Evolutionary conservation across 2,888 invertebrate species (phyloP).

Genomic region (Nysson spinosus): DNA sequence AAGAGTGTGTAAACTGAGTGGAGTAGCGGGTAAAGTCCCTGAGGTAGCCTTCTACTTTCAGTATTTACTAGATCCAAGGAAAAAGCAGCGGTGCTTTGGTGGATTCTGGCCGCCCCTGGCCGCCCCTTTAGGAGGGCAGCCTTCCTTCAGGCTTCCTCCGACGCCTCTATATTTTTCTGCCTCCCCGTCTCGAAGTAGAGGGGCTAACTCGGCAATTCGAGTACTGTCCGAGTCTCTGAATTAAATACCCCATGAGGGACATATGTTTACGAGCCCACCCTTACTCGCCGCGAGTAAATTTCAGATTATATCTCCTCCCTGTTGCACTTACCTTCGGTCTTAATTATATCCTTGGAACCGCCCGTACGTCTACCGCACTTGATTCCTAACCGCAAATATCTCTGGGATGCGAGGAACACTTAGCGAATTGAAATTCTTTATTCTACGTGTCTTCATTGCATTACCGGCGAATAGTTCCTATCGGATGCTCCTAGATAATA

Average conservation of each 20-base stretch:
- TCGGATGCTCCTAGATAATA: no score
- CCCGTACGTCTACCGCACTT: not conserved
- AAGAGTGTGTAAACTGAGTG: conserved; percentile 56
- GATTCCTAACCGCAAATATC: no score
- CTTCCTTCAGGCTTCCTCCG: conserved; percentile 40
- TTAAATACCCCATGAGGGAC: conserved; percentile 56
- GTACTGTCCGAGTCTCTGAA: conserved; percentile 48
- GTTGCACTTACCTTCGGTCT: conserved; percentile 11
- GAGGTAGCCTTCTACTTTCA: conserved; percentile 57
- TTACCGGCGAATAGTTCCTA: no score
- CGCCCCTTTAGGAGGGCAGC: conserved; percentile 42
- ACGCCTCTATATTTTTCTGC: conserved; percentile 35
- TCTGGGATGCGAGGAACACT: no score
- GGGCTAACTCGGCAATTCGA: conserved; percentile 48
- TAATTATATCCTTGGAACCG: conserved; percentile 26
- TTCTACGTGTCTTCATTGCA: no score
- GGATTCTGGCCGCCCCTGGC: conserved; percentile 49
- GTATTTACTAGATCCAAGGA: conserved; percentile 58
- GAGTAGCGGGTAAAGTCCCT: conserved; percentile 53
- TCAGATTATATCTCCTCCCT: conserved; percentile 22
- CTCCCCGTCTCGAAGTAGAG: conserved; percentile 1
- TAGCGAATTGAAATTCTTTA: not conserved
- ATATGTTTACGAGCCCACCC: conserved; percentile 40
- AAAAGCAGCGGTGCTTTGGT: conserved; percentile 48
- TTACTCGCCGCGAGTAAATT: conserved; percentile 17